A percentile compares a stretch with the other conserved stretches of the same genome.
These are phyloP conservation scores for Tetraodon nigroviridis DNA, from an alignment of 2,113 vertebrate genomes.

Conservation along the genomic window DNA sequence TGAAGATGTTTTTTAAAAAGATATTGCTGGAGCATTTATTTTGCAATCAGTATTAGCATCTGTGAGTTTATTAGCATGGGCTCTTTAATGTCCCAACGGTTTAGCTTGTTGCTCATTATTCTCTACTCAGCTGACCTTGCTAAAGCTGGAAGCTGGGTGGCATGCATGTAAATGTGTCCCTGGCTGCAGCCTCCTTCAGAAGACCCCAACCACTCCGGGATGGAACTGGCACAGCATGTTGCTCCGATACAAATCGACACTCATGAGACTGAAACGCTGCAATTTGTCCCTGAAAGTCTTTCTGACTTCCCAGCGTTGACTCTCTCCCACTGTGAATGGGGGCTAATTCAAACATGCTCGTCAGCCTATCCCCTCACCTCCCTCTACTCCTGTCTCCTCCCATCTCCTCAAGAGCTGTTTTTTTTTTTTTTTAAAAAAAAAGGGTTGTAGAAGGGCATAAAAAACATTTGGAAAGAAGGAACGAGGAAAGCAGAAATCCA, in stretches of 20 bases:
- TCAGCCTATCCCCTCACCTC: constrained; percentile 61
- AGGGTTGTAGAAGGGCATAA: constrained; percentile 8
- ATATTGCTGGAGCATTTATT: neutral
- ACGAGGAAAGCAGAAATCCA: constrained; percentile 15
- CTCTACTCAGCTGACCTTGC: constrained; percentile 40
- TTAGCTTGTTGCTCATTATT: constrained; percentile 37
- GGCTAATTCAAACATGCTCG: constrained; percentile 58
- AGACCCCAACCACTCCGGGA: constrained; percentile 15
- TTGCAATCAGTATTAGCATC: constrained; percentile 1
- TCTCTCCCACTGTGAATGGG: constrained; percentile 40
- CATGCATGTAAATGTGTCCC: constrained; percentile 32
- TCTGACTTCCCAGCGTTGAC: constrained; percentile 38
- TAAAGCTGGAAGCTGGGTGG: constrained; percentile 12
- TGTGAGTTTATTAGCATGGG: neutral
- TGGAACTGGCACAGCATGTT: constrained; percentile 13
- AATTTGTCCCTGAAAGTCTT: constrained; percentile 54
- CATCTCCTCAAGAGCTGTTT: constrained; percentile 62
- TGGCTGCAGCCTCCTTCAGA: constrained; percentile 6
- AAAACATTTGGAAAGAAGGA: constrained; percentile 32
- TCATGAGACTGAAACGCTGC: constrained; percentile 37
- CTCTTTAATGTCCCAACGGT: constrained; percentile 1
- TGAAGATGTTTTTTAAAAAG: neutral
- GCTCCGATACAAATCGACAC: constrained; percentile 35
- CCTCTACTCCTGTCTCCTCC: constrained; percentile 64
- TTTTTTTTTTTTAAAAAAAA: too few species aligned